These are phyloP conservation scores for Anastatus disparis DNA, from an alignment of 1,140 invertebrate species.

Conservation along the genomic window DNA sequence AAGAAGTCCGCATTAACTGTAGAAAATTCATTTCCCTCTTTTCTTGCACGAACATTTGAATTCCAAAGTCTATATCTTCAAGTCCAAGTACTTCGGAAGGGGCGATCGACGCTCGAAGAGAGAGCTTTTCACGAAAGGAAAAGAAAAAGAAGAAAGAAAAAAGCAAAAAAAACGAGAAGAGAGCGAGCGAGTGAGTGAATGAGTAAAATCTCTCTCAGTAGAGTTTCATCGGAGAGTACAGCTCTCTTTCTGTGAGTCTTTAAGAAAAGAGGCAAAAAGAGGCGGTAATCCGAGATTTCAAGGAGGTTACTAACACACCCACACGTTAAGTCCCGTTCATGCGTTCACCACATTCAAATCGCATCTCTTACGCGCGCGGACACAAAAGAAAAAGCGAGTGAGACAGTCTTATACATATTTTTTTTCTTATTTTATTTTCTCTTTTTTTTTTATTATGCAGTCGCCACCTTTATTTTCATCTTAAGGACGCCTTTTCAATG, in stretches of 20 bases:
- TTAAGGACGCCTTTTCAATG: constrained; percentile 32
- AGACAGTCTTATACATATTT: too few relatives aligned
- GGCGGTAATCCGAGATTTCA: constrained; percentile 49
- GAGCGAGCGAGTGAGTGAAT: too few relatives aligned
- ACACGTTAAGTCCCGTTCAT: constrained; percentile 27
- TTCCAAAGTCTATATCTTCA: constrained; percentile 22
- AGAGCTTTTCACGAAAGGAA: background rate
- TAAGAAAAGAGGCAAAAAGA: constrained; percentile 46
- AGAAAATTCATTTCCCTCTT: constrained; percentile 26
- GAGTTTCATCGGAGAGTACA: constrained; percentile 38
- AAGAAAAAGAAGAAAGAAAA: background rate
- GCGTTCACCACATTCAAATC: constrained; percentile 33
- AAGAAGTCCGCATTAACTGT: constrained; percentile 10
- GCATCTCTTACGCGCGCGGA: too few relatives aligned
- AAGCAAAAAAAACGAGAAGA: too few relatives aligned
- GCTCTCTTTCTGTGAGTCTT: background rate
- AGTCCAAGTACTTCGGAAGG: constrained; percentile 3
- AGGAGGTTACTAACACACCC: constrained; percentile 38
- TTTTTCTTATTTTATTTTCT: background rate
- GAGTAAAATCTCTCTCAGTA: too few relatives aligned
- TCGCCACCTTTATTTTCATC: constrained; percentile 14
- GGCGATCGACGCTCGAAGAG: background rate
- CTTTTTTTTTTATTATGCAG: too few relatives aligned
- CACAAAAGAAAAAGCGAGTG: constrained; percentile 18
- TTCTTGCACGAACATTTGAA: background rate